Percentiles rank a stretch among this genome's conserved stretches.
Conservation (phyloP, 2,888 invertebrate genomes). For the Pachliopta kotzebuea region DNA sequence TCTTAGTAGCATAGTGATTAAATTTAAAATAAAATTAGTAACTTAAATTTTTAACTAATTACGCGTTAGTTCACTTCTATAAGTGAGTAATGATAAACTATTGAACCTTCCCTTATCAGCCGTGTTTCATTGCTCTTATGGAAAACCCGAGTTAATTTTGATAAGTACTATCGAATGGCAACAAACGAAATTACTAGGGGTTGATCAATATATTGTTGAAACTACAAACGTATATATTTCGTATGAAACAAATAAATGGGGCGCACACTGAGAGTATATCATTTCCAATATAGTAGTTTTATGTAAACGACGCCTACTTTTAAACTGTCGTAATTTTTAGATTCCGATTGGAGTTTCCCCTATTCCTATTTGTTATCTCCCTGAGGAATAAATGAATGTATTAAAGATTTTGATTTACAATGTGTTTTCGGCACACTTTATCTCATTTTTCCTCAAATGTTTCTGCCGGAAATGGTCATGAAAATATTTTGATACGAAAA, state of each 20-base stretch:
- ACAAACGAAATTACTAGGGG: conserved; percentile 29
- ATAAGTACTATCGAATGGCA: conserved; percentile 11
- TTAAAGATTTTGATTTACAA: conserved; percentile 68
- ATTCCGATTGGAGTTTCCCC: conserved; percentile 75
- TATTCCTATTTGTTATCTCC: conserved; percentile 71
- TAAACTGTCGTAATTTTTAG: conserved; percentile 80
- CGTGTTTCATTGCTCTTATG: not conserved
- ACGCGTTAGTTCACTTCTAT: not conserved
- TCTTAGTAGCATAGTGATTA: too few species aligned
- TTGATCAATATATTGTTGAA: conserved; percentile 31
- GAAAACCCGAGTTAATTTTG: conserved; percentile 15
- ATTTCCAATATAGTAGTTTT: conserved; percentile 75
- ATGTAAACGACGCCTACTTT: conserved; percentile 78
- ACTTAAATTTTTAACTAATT: too few species aligned
- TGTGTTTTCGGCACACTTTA: conserved; percentile 51
- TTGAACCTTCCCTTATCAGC: conserved; percentile 5
- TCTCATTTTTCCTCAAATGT: conserved; percentile 30
- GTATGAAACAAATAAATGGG: conserved; percentile 61
- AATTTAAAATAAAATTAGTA: too few species aligned
- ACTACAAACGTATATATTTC: conserved; percentile 42
- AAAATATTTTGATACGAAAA: not conserved
- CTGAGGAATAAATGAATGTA: conserved; percentile 69
- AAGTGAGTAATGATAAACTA: not conserved
- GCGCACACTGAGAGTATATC: conserved; percentile 57
- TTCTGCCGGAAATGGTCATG: not conserved